These are phyloP conservation scores for Epizoanthus illoricatus DNA, from an alignment of 92 coral and sea anemone genomes.

Conservation along the genomic window DNA sequence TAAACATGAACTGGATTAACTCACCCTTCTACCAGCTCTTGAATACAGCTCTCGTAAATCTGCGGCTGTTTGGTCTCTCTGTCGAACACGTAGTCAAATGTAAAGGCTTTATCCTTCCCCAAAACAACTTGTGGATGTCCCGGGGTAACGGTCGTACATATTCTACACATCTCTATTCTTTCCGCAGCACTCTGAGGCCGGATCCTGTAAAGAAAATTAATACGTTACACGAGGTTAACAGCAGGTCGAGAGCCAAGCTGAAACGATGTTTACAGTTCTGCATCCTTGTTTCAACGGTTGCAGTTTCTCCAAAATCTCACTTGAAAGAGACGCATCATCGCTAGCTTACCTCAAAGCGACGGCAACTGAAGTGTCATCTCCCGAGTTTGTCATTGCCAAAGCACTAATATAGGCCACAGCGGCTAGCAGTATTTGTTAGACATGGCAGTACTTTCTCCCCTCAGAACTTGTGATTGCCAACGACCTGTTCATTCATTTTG, in stretches of 20 bases:
- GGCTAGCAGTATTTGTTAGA: background rate
- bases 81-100: constrained; percentile 91
- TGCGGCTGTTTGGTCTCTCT: constrained; percentile 72
- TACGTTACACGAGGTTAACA: constrained; percentile 39
- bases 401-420: background rate
- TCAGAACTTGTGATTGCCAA: constrained; percentile 41
- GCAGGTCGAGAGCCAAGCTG: constrained; percentile 33
- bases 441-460: constrained; percentile 29
- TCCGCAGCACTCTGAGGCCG: constrained; percentile 99
- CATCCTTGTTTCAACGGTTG: constrained; percentile 48
- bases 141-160: constrained; percentile 87
- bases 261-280: constrained; percentile 23
- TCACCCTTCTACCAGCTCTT: constrained; percentile 92
- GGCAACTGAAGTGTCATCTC: constrained; percentile 91
- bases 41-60: constrained; percentile 84
- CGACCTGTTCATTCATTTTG: constrained; percentile 60
- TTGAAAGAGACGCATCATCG: background rate
- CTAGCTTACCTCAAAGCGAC: constrained; percentile 89
- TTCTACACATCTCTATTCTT: constrained; percentile 95
- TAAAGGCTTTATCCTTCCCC: constrained; percentile 98
- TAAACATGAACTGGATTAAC: constrained; percentile 31
- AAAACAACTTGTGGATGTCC: constrained; percentile 95
- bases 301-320: constrained; percentile 1
- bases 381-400: constrained; percentile 57
- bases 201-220: constrained; percentile 62